phyloP scores from a whole-genome alignment of 2,113 vertebrate genomes.

The Donacobius atricapilla region DNA sequence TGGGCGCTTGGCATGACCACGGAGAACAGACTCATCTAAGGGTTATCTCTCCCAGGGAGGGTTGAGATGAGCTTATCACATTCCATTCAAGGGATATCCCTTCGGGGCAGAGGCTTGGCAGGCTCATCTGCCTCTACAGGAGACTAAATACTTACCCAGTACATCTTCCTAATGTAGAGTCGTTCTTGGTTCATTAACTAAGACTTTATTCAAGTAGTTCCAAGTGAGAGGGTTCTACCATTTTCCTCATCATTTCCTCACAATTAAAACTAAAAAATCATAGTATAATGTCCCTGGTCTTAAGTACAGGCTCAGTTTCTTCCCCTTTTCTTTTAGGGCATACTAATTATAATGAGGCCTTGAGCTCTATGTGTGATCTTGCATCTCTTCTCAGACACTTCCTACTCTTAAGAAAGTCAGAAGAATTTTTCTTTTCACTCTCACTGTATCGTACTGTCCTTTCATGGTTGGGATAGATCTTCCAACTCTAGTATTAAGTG shows the following conservation, averaged over 20 bases:
- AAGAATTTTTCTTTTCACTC: background rate
- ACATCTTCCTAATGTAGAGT: background rate
- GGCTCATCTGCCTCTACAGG: no score
- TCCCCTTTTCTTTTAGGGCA: background rate
- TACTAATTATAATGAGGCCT: background rate
- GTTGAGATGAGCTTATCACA: no score
- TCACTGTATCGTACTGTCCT: background rate
- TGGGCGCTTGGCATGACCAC: no score
- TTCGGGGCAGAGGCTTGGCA: no score
- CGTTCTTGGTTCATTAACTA: background rate
- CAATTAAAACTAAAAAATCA: background rate
- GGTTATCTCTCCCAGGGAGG: no score
- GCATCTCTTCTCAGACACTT: background rate
- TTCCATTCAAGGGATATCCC: no score
- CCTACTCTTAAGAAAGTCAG: background rate
- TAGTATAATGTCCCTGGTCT: background rate
- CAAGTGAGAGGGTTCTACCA: background rate
- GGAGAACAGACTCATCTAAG: no score
- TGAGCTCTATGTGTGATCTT: background rate
- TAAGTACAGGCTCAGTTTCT: background rate
- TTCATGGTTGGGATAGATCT: background rate
- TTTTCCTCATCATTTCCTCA: background rate
- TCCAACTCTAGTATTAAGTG: background rate
- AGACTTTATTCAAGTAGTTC: background rate
- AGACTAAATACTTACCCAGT: background rate